Conservation (phyloP, 2,888 invertebrate genomes). For the Limnephilus marmoratus region DNA sequence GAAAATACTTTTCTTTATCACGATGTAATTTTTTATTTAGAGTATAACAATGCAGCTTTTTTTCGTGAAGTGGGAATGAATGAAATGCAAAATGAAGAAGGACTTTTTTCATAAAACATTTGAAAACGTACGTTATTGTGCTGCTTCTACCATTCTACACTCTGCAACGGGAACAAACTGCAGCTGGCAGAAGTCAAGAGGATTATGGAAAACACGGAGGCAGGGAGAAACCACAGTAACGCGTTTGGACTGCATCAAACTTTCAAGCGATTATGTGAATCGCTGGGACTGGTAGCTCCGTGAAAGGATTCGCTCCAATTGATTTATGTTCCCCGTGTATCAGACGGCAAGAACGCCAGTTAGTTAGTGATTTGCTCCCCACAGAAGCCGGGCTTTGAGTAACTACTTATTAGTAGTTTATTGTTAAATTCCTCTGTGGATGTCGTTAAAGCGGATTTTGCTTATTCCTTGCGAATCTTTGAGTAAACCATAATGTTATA, state of each 20-base stretch:
- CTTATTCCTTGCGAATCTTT: not conserved
- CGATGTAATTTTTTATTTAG: too few relatives aligned
- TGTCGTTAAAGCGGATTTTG: not conserved
- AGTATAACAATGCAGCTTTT: too few relatives aligned
- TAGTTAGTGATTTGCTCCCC: not conserved
- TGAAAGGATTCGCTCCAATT: not conserved
- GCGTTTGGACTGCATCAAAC: slow-evolving; percentile 34
- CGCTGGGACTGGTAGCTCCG: not conserved
- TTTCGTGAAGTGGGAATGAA: not conserved
- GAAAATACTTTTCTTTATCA: too few relatives aligned
- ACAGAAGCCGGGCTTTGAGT: not conserved
- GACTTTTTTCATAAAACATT: not conserved
- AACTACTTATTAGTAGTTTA: not conserved
- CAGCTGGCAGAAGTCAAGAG: slow-evolving; percentile 28
- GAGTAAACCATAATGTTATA: not conserved
- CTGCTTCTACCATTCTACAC: not conserved
- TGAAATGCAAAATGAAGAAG: not conserved
- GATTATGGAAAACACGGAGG: slow-evolving; percentile 23
- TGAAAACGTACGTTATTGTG: not conserved
- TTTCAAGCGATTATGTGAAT: slow-evolving; percentile 38
- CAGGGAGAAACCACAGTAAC: slow-evolving; percentile 12
- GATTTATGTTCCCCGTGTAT: not conserved
- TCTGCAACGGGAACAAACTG: not conserved
- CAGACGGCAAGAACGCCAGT: not conserved
- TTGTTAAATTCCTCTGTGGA: not conserved